Evolutionary conservation across 2,797 vertebrate genomes (phyloP).

Genomic region (Schizopygopsis malacanthus): DNA sequence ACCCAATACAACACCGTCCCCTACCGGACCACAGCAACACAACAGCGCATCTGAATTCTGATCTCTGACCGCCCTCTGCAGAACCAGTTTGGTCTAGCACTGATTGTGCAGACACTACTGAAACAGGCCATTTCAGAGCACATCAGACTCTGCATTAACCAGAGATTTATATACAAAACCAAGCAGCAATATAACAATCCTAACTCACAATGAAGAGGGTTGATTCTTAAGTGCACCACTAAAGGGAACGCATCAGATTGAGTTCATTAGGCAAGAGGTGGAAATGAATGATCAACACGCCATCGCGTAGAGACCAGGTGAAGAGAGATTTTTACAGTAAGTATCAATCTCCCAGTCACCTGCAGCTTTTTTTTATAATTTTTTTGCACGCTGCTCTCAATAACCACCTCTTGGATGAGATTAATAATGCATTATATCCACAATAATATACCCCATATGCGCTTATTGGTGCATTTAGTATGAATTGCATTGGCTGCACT

Average conservation of each 20-base stretch:
- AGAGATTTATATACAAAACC: background rate
- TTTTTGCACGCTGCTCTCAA: constrained; percentile 11
- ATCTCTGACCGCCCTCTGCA: constrained; percentile 63
- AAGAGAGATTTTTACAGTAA: constrained; percentile 20
- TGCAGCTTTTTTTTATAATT: constrained; percentile 5
- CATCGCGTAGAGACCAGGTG: constrained; percentile 1
- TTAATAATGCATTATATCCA: background rate
- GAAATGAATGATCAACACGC: constrained; percentile 16
- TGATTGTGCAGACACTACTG: background rate
- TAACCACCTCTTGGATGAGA: background rate
- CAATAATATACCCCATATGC: background rate
- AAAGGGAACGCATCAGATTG: background rate
- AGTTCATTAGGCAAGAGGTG: constrained; percentile 5
- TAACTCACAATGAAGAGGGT: background rate
- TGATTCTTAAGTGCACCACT: background rate
- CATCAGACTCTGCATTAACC: background rate
- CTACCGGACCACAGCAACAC: background rate
- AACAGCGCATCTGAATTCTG: background rate
- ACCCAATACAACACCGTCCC: background rate
- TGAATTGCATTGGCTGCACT: constrained; percentile 64
- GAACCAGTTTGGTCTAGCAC: constrained; percentile 25
- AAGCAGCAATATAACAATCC: background rate
- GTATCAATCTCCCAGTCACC: constrained; percentile 11
- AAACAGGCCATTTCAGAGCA: constrained; percentile 15
- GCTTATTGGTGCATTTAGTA: background rate